Base-by-base conservation (phyloP, 2,797 vertebrate genomes). In the Propithecus deckenii region DNA sequence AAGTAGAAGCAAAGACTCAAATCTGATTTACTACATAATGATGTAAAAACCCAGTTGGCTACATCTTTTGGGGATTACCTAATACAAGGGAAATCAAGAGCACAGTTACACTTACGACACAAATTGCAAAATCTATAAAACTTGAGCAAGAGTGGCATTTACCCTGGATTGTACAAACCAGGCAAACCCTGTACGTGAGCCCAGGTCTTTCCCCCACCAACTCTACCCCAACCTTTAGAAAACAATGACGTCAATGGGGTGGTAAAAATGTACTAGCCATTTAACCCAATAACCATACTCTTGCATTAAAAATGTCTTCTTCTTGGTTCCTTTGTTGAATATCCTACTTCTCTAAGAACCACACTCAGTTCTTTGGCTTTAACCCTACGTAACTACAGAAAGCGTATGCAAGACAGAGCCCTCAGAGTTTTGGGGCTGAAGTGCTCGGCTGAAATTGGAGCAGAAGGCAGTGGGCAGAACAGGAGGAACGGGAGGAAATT, bases 401-500 rank as follows among this genome's bases (percentile, higher is more conserved):
- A 1, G 10, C 89, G 79, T 61, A 17, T 18, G 55, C 28, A 41
- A 88, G 35, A 67, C 4, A 22, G 65, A 81, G 71, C 84, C 75
- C 78, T 59, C 7, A 0, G 92, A 71, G 65, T 48, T 41, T 71
- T 18, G 35, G 69, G 55, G 83, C 71, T 50, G n/a, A 81, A 46
- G 74, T 14, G 52, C 38, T 87, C 11, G 1, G 89, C 65, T 80
- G 78, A 94, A 88, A 95, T 1, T 67, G 71, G 89, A 96, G 91
- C 89, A 96, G 97, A 91, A 97, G 89, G 96, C 96, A 92, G 93
- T 71, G 96, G 94, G 97, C 93, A 97, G 84, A 96, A 97, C 93
- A 83, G 97, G 86, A 98, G 97, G 94, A 92, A 93, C 7, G 8
- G 57, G 93, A 97, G 97, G 96, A 98, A 98, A 97, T 59, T 96